Conservation (phyloP, 2,888 invertebrate genomes). For the Rhodophaea formosa region DNA sequence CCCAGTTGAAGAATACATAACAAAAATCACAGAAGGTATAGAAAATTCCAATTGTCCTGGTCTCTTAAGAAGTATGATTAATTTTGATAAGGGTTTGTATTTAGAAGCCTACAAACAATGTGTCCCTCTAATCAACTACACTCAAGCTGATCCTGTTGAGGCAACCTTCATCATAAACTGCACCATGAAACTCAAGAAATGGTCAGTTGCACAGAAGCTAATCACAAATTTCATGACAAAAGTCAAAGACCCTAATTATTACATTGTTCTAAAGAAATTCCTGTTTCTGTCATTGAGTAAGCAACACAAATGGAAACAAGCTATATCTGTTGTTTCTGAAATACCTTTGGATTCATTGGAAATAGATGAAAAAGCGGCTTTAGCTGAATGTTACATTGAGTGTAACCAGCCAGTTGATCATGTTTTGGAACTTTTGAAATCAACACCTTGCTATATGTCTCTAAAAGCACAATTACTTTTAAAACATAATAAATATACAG, state of each 20-base stretch:
- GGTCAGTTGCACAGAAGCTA: constrained; percentile 65
- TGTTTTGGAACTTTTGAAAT: constrained; percentile 50
- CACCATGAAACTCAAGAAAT: constrained; percentile 64
- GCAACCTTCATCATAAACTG: constrained; percentile 64
- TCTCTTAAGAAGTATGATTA: constrained; percentile 82
- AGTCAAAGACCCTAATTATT: constrained; percentile 52
- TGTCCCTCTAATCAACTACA: constrained; percentile 67
- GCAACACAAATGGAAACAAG: constrained; percentile 78
- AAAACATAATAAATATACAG: constrained; percentile 71
- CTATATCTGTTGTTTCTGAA: constrained; percentile 56
- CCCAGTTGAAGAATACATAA: constrained; percentile 73
- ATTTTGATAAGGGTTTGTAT: constrained; percentile 74
- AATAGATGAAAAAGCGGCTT: constrained; percentile 47
- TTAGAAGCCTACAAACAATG: constrained; percentile 77
- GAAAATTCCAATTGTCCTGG: constrained; percentile 82
- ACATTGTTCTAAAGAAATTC: constrained; percentile 47
- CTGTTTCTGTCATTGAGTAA: constrained; percentile 58
- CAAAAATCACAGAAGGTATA: constrained; percentile 78
- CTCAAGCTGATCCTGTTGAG: constrained; percentile 59
- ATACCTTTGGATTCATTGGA: constrained; percentile 47
- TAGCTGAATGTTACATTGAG: constrained; percentile 67
- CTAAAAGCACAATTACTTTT: constrained; percentile 75
- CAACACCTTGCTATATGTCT: constrained; percentile 53
- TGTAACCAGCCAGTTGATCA: constrained; percentile 46
- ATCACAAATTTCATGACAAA: constrained; percentile 63